Evolutionary conservation across 2,888 invertebrate genomes (phyloP).

Genomic region (Phengaris arion): DNA sequence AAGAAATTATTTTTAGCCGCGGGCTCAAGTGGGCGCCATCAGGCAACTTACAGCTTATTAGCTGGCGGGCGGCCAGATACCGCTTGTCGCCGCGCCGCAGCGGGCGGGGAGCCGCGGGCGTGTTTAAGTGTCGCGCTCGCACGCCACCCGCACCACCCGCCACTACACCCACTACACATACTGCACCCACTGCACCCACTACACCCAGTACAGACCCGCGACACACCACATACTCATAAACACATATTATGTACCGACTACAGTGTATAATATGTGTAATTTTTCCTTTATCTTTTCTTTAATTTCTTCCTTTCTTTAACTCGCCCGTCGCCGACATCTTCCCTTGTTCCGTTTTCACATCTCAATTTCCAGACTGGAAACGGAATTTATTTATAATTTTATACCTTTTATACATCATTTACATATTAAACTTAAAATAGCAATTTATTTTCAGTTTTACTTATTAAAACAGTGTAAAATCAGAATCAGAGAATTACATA

Average conservation of each 20-base stretch:
- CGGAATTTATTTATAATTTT: too few relatives aligned
- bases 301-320: neutral
- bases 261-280: neutral
- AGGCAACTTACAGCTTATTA: neutral
- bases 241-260: too few relatives aligned
- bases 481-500: too few relatives aligned
- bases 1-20: slow-evolving; percentile 7
- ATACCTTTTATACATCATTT: too few relatives aligned
- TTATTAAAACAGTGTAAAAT: too few relatives aligned
- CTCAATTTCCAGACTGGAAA: too few relatives aligned
- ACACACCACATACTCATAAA: neutral
- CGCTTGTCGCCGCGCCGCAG: slow-evolving; percentile 40
- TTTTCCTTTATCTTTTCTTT: neutral
- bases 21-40: slow-evolving; percentile 9
- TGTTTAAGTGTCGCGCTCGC: slow-evolving; percentile 59
- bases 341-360: too few relatives aligned
- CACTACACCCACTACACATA: slow-evolving; percentile 31
- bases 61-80: slow-evolving; percentile 32
- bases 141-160: slow-evolving; percentile 42
- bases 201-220: neutral
- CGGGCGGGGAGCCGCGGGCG: slow-evolving; percentile 58
- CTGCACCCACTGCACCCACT: slow-evolving; percentile 30
- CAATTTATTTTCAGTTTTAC: too few relatives aligned
- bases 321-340: neutral
- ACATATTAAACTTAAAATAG: too few relatives aligned